Percentiles rank a stretch among this genome's conserved stretches.
Conservation (phyloP, 2,113 vertebrate species). For the Megaceryle torquata region DNA sequence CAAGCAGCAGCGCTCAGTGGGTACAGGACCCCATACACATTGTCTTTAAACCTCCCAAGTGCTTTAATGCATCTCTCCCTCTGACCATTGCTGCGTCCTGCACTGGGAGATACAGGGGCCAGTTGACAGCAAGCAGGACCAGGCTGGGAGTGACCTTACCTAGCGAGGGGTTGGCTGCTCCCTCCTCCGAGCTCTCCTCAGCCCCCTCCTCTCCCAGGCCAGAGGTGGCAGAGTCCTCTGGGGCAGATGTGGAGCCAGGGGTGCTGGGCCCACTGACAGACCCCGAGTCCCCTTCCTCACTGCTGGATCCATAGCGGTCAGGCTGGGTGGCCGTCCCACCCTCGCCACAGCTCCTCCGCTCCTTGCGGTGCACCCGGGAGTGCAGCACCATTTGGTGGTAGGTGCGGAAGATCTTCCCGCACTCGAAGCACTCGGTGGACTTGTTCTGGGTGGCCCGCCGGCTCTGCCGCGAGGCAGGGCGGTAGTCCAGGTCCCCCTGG, state of each 20-base stretch:
- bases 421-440: conserved; percentile 91
- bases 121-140: not conserved
- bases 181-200: conserved; percentile 81
- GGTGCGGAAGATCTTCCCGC: conserved; percentile 94
- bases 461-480: conserved; percentile 82
- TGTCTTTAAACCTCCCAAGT: not conserved
- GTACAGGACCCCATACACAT: not conserved
- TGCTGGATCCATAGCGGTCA: conserved; percentile 80
- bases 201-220: conserved; percentile 76
- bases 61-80: not conserved
- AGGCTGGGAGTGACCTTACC: conserved; percentile 52
- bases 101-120: not conserved
- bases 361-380: conserved; percentile 87
- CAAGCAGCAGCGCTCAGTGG: fast-evolving
- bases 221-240: conserved; percentile 79
- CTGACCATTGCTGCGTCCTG: fast-evolving
- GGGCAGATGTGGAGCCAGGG: conserved; percentile 75
- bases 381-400: conserved; percentile 95
- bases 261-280: conserved; percentile 86
- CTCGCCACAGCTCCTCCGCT: conserved; percentile 69
- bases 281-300: conserved; percentile 84
- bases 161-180: conserved; percentile 41
- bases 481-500: conserved; percentile 81
- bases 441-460: conserved; percentile 81
- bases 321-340: conserved; percentile 61